Percentiles rank a stretch among this genome's conserved stretches.
Evolutionary conservation across 2,797 vertebrate species (phyloP).

Genomic region (Acrossocheilus fasciatus): DNA sequence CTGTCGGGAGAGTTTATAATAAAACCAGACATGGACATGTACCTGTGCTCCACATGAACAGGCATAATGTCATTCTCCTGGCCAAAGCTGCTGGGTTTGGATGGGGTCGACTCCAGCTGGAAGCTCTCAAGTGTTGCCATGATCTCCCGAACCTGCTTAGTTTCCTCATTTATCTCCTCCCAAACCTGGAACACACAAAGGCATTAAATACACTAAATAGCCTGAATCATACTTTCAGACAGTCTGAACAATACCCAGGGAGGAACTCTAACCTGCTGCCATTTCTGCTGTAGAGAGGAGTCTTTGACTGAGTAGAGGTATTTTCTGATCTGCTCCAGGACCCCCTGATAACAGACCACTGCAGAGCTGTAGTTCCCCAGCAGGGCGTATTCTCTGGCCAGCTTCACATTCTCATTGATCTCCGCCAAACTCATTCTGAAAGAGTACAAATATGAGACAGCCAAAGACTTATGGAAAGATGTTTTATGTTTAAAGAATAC

Average conservation of each 20-base stretch:
- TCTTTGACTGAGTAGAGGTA: slow-evolving; percentile 87
- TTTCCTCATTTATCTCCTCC: slow-evolving; percentile 95
- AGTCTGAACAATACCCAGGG: not conserved
- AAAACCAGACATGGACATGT: slow-evolving; percentile 35
- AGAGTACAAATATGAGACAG: not conserved
- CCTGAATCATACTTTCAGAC: not conserved
- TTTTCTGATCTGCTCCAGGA: slow-evolving; percentile 94
- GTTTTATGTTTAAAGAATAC: not conserved
- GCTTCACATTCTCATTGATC: slow-evolving; percentile 95
- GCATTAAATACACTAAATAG: not conserved
- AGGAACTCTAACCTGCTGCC: slow-evolving; percentile 88
- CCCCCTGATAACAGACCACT: slow-evolving; percentile 92
- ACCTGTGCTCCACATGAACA: slow-evolving; percentile 90
- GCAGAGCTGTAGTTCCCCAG: slow-evolving; percentile 97
- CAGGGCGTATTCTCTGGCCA: slow-evolving; percentile 95
- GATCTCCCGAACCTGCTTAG: slow-evolving; percentile 92
- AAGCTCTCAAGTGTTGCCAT: slow-evolving; percentile 94
- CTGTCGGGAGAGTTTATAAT: too few species aligned
- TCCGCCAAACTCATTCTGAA: slow-evolving; percentile 92
- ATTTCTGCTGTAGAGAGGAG: slow-evolving; percentile 86
- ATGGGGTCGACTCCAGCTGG: slow-evolving; percentile 84
- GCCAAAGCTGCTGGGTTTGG: slow-evolving; percentile 82
- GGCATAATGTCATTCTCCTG: slow-evolving; percentile 89
- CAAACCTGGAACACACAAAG: slow-evolving; percentile 80
- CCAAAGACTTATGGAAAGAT: not conserved